Evolutionary conservation across 2,797 vertebrate genomes (phyloP), one percentile per base, ranked within the genome.

Genomic region (Gallirallus australis): DNA sequence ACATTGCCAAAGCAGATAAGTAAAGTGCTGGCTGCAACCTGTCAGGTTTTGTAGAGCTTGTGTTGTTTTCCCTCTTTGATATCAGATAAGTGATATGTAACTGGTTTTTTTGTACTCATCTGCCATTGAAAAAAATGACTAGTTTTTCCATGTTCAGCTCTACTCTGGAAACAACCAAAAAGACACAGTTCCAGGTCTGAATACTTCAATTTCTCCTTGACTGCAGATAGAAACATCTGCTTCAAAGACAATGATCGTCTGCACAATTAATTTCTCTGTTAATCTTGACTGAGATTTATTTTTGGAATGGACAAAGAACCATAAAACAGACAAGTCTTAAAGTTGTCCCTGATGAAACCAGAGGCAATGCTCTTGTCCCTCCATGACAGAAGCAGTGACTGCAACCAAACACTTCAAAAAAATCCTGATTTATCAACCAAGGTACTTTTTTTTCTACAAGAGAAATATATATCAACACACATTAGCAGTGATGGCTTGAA

Each of bases 1-100:
- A 73, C 30, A 15, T 48, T 90, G 87, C 39, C 77, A 70, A 54
- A 92, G 7, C 42, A 79, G 42, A 3, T 78, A 86, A 95, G 56
- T 25, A 52, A 94, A 84, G 69, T 5, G 42, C 47, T 91, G 73
- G 28, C 54, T 79, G 45, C 73, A 91, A 10, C 48, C 11, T 72
- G 42, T 54, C 83, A 94, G 28, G 37, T 70, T 40, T 73, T 75
- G 11, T 10, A 54, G 57, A 76, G 37, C 24, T 73, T 66, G 16
- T 82, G 23, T 31, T 56, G 35, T 65, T 54, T 42, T 42, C 17
- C 24, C 6, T 66, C 42, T 78, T 54, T 15, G 4, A 17, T 57
- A 82, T 42, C 45, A 77, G 33, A 53, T 9, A 66, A 76, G 57
- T 27, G 2, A 80, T 47, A 47, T 12, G 28, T 10, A 86, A 69